Percentiles rank a stretch among this genome's conserved stretches.
Conservation (phyloP, 2,888 invertebrate genomes). For the Masnerella sp. region DNA sequence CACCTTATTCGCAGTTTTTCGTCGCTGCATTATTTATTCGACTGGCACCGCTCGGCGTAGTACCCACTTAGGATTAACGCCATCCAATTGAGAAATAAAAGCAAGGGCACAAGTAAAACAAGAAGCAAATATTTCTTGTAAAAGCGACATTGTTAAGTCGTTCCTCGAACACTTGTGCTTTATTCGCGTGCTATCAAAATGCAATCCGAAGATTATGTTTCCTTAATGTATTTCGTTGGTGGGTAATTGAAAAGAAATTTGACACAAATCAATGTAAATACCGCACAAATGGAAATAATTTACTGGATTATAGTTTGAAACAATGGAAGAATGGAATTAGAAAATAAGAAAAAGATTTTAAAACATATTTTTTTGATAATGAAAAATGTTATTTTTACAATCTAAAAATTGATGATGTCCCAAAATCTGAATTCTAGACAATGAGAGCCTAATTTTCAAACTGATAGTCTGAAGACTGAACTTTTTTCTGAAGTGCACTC, state of each 20-base stretch:
- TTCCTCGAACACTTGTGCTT: slow-evolving; percentile 8
- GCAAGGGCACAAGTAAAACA: neutral
- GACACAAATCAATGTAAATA: slow-evolving; percentile 30
- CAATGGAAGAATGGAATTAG: no score
- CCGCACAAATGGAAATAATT: slow-evolving; percentile 19
- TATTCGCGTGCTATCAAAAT: slow-evolving; percentile 25
- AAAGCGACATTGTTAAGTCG: neutral
- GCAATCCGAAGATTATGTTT: slow-evolving; percentile 20
- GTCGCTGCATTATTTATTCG: slow-evolving; percentile 28
- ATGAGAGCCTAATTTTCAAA: no score
- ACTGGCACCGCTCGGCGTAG: slow-evolving; percentile 21
- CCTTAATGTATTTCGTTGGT: slow-evolving; percentile 19
- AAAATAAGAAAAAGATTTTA: no score
- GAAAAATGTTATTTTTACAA: no score
- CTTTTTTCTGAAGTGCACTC: no score
- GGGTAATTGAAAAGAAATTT: slow-evolving; percentile 32
- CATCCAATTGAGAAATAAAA: slow-evolving; percentile 7
- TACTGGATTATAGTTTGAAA: no score
- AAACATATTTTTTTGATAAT: no score
- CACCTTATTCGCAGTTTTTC: slow-evolving; percentile 38
- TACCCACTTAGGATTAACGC: neutral
- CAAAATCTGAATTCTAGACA: no score
- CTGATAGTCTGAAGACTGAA: no score
- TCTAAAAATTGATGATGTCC: no score
- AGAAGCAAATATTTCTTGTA: slow-evolving; percentile 2